phyloP scores from a whole-genome alignment of 1,140 invertebrate species.

The roundworm (Caenorhabditis elegans) region DNA sequence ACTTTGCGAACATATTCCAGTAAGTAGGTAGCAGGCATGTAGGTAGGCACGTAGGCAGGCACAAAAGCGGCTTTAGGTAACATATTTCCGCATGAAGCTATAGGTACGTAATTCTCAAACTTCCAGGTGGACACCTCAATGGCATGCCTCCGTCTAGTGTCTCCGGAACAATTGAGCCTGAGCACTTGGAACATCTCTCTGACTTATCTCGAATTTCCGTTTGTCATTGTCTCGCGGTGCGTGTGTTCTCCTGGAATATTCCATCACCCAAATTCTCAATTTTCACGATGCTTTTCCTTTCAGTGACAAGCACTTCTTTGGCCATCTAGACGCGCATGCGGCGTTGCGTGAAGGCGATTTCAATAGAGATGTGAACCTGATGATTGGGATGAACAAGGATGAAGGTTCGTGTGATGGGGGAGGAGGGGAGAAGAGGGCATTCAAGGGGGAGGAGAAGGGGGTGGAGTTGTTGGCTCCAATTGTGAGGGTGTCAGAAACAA shows the following conservation, averaged over 20 bases:
- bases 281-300: neutral
- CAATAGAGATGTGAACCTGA: conserved; percentile 62
- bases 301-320: conserved; percentile 62
- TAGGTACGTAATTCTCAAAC: no score
- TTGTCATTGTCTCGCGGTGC: conserved; percentile 63
- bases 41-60: no score
- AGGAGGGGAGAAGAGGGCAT: neutral
- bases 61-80: no score
- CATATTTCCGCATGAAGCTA: no score
- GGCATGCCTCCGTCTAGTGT: conserved; percentile 47
- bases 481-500: conserved; percentile 10
- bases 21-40: no score
- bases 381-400: conserved; percentile 66
- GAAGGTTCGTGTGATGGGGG: conserved; percentile 47
- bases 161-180: conserved; percentile 53
- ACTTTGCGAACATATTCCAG: no score
- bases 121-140: conserved; percentile 54
- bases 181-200: conserved; percentile 63
- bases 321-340: conserved; percentile 59
- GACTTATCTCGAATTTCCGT: conserved; percentile 64
- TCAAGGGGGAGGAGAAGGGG: neutral
- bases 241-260: neutral
- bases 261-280: neutral
- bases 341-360: conserved; percentile 60
- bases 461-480: no score